Conservation (phyloP, 2,797 vertebrate species). For the Muscicapa comitata region DNA sequence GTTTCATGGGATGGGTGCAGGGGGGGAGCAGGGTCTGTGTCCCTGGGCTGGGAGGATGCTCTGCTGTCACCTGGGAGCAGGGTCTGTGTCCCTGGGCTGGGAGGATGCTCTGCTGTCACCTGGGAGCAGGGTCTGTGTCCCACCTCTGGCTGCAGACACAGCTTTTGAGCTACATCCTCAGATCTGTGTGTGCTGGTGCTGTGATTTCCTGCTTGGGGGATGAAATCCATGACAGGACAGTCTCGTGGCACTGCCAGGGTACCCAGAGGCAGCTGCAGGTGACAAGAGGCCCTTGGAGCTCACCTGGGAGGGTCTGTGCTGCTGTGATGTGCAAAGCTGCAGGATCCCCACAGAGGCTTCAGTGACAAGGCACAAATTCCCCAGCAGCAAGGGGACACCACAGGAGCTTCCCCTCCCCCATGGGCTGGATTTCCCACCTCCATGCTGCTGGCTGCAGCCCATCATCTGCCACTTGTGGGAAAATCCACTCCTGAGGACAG, state of each 20-base stretch:
- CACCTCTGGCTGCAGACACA: not conserved
- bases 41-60: not conserved
- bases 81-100: no score
- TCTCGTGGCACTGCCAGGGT: not conserved
- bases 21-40: not conserved
- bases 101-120: no score
- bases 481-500: not conserved
- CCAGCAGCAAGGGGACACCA: not conserved
- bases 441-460: not conserved
- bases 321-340: not conserved
- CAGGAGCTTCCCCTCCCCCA: not conserved
- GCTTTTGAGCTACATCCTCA: not conserved
- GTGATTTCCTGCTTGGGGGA: not conserved
- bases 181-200: not conserved
- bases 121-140: no score
- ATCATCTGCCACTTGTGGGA: not conserved
- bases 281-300: not conserved
- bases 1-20: fast-evolving
- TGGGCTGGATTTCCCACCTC: not conserved
- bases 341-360: not conserved
- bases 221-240: not conserved
- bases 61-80: not conserved
- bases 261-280: not conserved
- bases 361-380: not conserved
- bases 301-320: not conserved